A percentile compares a stretch with the other conserved stretches of the same genome.
Conservation (phyloP, 2,888 invertebrate species). For the Bimastos eiseni region DNA sequence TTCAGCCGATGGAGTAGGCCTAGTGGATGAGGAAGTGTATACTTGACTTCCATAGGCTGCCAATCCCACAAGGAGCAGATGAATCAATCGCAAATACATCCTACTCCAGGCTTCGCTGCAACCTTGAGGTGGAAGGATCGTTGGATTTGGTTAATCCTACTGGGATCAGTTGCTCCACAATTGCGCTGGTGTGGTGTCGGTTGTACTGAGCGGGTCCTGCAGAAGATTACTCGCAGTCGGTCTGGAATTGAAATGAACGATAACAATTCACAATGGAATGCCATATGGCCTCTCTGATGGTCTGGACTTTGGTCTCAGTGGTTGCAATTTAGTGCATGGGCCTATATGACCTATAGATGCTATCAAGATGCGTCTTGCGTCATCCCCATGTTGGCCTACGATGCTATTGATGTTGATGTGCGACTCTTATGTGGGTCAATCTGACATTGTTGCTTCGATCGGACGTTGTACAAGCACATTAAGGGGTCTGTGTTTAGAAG, state of each 20-base stretch:
- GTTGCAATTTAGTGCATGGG: not conserved
- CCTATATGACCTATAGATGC: not conserved
- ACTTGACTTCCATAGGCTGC: not conserved
- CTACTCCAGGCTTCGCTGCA: not conserved
- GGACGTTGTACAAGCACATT: not conserved
- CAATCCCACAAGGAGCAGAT: not conserved
- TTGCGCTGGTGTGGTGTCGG: not conserved
- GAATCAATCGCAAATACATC: not conserved
- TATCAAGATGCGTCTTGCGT: not conserved
- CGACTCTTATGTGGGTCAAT: too few species aligned
- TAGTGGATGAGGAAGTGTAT: not conserved
- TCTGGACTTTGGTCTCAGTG: not conserved
- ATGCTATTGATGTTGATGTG: too few species aligned
- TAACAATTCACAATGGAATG: not conserved
- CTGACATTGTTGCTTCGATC: not conserved
- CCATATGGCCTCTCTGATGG: not conserved
- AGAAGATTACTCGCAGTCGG: not conserved
- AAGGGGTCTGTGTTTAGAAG: too few species aligned
- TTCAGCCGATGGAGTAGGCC: not conserved
- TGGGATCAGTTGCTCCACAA: too few species aligned
- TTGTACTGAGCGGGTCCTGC: not conserved
- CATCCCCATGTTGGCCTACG: not conserved
- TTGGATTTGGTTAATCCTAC: not conserved
- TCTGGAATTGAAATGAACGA: not conserved
- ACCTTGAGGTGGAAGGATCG: not conserved